Percentiles rank a stretch among this genome's conserved stretches.
Evolutionary conservation across 2,888 invertebrate species (phyloP).

Genomic region (Eristalinus sepulchralis): DNA sequence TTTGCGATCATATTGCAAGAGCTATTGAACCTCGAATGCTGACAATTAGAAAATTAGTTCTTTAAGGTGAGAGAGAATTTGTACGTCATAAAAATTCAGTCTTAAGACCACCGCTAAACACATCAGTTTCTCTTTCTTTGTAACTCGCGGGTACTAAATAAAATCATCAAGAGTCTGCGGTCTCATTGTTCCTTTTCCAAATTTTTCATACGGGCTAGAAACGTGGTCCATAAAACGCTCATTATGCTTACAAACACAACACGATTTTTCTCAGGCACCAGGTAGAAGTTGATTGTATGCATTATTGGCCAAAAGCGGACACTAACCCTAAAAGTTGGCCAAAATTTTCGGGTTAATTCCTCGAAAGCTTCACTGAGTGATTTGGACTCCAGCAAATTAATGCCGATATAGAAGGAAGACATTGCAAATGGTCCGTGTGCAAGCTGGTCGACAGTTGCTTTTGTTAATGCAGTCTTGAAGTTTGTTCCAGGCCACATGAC

Average conservation of each 20-base stretch:
- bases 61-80: too few species aligned
- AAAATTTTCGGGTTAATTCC: constrained; percentile 87
- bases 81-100: too few species aligned
- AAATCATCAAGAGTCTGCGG: neutral
- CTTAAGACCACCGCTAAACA: too few species aligned
- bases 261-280: constrained; percentile 87
- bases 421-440: constrained; percentile 89
- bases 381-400: constrained; percentile 87
- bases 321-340: constrained; percentile 84
- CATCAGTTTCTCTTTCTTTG: too few species aligned
- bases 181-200: neutral
- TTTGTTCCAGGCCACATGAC: constrained; percentile 88
- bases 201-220: constrained; percentile 88
- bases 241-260: constrained; percentile 87
- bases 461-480: constrained; percentile 87
- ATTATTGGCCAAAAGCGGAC: constrained; percentile 86
- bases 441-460: constrained; percentile 88
- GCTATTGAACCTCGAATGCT: too few species aligned
- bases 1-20: too few species aligned
- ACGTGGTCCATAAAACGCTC: constrained; percentile 89
- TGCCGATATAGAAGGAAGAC: constrained; percentile 88
- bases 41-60: too few species aligned
- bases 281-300: constrained; percentile 88
- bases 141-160: neutral
- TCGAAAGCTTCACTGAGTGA: constrained; percentile 84